Evolutionary conservation across 1,140 invertebrate genomes (phyloP).

Genomic region (Diabrotica undecimpunctata): DNA sequence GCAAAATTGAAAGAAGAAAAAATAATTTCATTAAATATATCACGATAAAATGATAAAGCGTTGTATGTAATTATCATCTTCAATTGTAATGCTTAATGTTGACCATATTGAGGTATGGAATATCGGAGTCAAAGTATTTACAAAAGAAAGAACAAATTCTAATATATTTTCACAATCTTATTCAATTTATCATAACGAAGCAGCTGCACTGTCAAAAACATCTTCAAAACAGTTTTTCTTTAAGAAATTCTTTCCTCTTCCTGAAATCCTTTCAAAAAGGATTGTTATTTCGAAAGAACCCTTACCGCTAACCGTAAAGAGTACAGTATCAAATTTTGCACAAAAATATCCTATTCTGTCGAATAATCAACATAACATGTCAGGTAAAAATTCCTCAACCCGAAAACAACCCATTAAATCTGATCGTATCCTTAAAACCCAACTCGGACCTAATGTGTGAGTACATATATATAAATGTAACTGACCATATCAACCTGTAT

Average conservation of each 20-base stretch:
- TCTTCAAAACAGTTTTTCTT: not conserved
- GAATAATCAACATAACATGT: conserved; percentile 17
- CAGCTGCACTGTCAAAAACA: not conserved
- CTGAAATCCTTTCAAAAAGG: conserved; percentile 13
- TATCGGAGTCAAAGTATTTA: too few species aligned
- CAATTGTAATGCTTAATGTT: too few species aligned
- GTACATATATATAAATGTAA: conserved; percentile 23
- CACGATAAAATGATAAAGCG: too few species aligned
- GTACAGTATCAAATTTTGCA: conserved; percentile 27
- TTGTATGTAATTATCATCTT: too few species aligned
- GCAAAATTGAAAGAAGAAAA: too few species aligned
- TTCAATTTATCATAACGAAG: too few species aligned
- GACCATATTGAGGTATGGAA: too few species aligned
- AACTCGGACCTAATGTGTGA: conserved; percentile 1
- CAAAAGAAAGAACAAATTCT: too few species aligned
- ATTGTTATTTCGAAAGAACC: conserved; percentile 20
- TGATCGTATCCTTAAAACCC: conserved; percentile 7
- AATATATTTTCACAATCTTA: too few species aligned
- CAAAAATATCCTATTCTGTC: conserved; percentile 21
- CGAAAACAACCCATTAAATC: conserved; percentile 11
- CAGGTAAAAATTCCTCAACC: conserved; percentile 27
- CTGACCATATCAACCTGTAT: conserved; percentile 35
- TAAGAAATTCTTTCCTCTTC: not conserved
- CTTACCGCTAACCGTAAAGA: conserved; percentile 15
- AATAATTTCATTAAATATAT: too few species aligned